A percentile compares a stretch with the other conserved stretches of the same genome.
Evolutionary conservation across 2,888 invertebrate species (phyloP).

Genomic region (Limnephilus marmoratus): DNA sequence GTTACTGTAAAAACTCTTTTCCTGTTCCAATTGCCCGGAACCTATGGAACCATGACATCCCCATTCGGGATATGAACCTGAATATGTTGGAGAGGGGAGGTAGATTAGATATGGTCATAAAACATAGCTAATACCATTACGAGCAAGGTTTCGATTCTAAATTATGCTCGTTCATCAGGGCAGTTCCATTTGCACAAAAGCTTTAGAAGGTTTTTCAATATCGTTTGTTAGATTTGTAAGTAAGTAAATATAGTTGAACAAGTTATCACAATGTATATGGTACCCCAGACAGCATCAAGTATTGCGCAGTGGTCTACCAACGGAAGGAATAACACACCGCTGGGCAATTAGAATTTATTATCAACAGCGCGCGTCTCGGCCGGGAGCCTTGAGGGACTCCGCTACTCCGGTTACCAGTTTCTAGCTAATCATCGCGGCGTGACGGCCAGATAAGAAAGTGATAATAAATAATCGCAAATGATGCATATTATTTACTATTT

Average conservation of each 20-base stretch:
- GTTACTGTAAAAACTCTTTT: background rate
- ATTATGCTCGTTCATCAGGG: too few species aligned
- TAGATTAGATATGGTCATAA: too few species aligned
- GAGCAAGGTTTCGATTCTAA: too few species aligned
- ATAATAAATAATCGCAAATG: background rate
- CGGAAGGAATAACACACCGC: conserved; percentile 6
- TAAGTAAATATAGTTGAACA: background rate
- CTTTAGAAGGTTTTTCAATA: background rate
- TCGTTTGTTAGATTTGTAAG: background rate
- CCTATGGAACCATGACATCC: too few species aligned
- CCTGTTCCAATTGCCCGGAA: too few species aligned
- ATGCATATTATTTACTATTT: background rate
- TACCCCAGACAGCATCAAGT: background rate
- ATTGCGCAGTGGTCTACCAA: background rate
- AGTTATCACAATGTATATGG: background rate
- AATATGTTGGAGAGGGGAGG: too few species aligned
- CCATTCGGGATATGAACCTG: too few species aligned
- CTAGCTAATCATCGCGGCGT: background rate
- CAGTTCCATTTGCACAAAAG: background rate
- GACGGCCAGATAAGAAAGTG: background rate
- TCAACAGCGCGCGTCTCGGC: background rate
- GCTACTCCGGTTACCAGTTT: background rate
- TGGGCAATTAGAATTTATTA: conserved; percentile 9
- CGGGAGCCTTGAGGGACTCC: background rate
- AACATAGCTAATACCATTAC: too few species aligned